Conservation (phyloP, 2,888 invertebrate species). For the Ommatoiulus sabulosus region DNA sequence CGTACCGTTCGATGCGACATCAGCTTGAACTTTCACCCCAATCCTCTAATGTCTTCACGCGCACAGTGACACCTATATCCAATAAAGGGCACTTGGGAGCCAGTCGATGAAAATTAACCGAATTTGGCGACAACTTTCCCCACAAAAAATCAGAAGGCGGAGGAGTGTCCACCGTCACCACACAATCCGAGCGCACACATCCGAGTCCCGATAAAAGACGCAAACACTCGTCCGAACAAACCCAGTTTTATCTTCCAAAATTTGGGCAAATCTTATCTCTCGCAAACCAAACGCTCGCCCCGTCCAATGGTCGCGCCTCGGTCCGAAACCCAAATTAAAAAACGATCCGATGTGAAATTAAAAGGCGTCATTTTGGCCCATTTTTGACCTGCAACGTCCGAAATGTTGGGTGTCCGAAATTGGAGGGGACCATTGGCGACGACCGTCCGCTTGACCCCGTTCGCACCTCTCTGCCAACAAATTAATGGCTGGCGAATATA, state of each 20-base stretch:
- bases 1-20: neutral
- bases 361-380: neutral
- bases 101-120: neutral
- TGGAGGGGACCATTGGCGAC: neutral
- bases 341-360: too few relatives aligned
- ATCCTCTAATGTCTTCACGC: too few relatives aligned
- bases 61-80: neutral
- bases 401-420: neutral
- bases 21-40: neutral
- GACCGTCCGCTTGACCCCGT: constrained; percentile 9
- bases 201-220: neutral
- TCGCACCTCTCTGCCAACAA: constrained; percentile 14
- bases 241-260: neutral
- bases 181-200: neutral
- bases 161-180: neutral
- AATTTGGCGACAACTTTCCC: neutral
- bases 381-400: neutral
- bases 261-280: neutral
- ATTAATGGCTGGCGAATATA: neutral
- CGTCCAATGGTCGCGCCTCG: neutral
- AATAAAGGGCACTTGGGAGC: too few relatives aligned
- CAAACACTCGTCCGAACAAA: neutral
- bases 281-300: neutral
- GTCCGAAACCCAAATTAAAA: neutral
- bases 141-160: neutral